Evolutionary conservation across 2,113 vertebrate genomes (phyloP), one percentile per base, ranked within the genome.

Genomic region (Pituophis catenifer): DNA sequence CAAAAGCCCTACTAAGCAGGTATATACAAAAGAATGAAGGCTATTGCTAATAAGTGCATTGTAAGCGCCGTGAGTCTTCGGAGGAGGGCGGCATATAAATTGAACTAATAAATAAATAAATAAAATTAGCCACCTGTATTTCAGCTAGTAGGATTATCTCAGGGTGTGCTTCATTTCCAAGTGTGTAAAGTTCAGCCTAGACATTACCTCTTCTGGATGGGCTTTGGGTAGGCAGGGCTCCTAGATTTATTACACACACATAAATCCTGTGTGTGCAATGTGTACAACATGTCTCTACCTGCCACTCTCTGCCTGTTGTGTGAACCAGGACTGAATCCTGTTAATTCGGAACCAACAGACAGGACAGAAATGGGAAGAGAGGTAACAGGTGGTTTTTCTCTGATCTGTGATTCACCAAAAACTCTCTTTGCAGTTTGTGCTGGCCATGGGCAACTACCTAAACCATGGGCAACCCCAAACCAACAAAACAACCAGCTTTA

Each of bases 381-480:
- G 38, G 7, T 65, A 0, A 38, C 29, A 2, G 1, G 3, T 2
- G 9, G 55, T 0, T 12, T 55, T 50, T 33, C 24, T 13, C 24
- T n/a, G 26, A 88, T 9, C 4, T 1, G 8, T 23, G 44, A 0
- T 0, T 91, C 58, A 90, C 54, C 91, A 17, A 81, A 6, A 0
- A 21, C 19, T 92, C 89, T 87, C 91, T 93, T 92, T 88, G 90
- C 98, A 99, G 99, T 99, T 99, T 89, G 99, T 99, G 92, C 97
- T 99, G 92, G 99, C 99, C 0, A 99, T 99, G 99, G 99, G 99
- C n/a, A 99, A 99, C 95, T 99, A 99, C 92, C 98, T 99, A 95
- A 99, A 99, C 95, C 99, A 99, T 0, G 99, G 99, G 81, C 99
- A 99, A 96, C 99, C 99, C 11, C 99, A 98, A 96, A 98, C 98